phyloP scores from a whole-genome alignment of 2,888 invertebrate genomes.

The Lasioglossum lativentre region DNA sequence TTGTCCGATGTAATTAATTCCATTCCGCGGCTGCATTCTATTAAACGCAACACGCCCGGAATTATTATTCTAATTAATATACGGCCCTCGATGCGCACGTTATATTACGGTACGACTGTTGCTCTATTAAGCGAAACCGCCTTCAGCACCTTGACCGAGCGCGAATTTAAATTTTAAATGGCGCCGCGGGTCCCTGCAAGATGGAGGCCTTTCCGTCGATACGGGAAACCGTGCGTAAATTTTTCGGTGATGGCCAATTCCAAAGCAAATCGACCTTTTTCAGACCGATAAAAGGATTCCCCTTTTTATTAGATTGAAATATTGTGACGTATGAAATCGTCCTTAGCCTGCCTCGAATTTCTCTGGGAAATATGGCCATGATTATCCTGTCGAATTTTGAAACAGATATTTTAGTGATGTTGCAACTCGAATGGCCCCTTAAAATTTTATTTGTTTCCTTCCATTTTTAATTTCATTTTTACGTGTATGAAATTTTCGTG shows the following conservation, averaged over 20 bases:
- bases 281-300: not conserved
- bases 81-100: conserved; percentile 34
- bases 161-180: conserved; percentile 54
- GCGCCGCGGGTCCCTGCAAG: not conserved
- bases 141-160: not conserved
- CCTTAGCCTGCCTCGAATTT: not conserved
- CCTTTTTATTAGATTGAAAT: not conserved
- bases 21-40: conserved; percentile 34
- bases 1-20: conserved; percentile 44
- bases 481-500: not conserved
- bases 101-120: conserved; percentile 40
- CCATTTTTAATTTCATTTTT: too few relatives aligned
- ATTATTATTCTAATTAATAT: conserved; percentile 60
- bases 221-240: not conserved
- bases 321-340: not conserved
- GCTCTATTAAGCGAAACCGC: conserved; percentile 49
- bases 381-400: not conserved
- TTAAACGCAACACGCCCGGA: conserved; percentile 31
- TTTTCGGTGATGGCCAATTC: conserved; percentile 13
- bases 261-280: not conserved
- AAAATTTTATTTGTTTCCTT: not conserved
- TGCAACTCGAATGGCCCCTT: not conserved
- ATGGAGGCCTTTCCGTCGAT: not conserved
- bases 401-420: not conserved
- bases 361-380: not conserved